A percentile compares a stretch with the other conserved stretches of the same genome.
Conservation (phyloP, 1,140 invertebrate genomes). For the Maniola jurtina region DNA sequence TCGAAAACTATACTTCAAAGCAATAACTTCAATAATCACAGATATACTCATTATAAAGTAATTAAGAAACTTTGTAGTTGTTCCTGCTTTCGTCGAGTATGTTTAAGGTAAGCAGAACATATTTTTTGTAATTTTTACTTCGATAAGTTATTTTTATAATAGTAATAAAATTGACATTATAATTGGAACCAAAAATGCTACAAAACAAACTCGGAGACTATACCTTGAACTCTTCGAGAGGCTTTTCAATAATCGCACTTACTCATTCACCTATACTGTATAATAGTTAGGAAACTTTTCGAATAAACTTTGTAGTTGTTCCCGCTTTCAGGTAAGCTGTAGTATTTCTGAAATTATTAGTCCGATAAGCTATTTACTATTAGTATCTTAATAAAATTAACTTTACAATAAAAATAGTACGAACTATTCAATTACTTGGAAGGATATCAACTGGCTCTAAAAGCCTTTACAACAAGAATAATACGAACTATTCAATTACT, state of each 20-base stretch:
- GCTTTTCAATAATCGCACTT: conserved; percentile 30
- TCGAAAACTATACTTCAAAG: conserved; percentile 40
- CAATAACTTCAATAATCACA: conserved; percentile 45
- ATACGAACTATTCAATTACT: too few relatives aligned
- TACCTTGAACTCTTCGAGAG: too few relatives aligned
- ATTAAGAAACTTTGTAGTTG: conserved; percentile 18
- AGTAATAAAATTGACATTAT: too few relatives aligned
- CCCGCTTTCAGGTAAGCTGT: conserved; percentile 19
- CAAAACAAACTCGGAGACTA: not conserved
- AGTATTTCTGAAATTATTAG: not conserved
- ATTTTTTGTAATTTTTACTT: not conserved
- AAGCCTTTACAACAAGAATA: too few relatives aligned
- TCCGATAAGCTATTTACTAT: not conserved
- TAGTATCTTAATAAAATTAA: too few relatives aligned
- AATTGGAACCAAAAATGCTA: not conserved
- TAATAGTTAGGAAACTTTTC: conserved; percentile 18
- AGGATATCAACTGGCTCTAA: too few relatives aligned
- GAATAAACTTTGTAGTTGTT: conserved; percentile 2
- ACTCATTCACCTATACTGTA: conserved; percentile 28
- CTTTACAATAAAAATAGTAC: too few relatives aligned
- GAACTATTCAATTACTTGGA: too few relatives aligned
- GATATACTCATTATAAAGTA: conserved; percentile 30
- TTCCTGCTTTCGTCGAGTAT: conserved; percentile 22
- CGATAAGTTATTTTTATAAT: not conserved
- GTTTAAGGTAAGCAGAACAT: conserved; percentile 29